Evolutionary conservation across 2,797 vertebrate species (phyloP).

Genomic region (Enteromius thamalakanensis): DNA sequence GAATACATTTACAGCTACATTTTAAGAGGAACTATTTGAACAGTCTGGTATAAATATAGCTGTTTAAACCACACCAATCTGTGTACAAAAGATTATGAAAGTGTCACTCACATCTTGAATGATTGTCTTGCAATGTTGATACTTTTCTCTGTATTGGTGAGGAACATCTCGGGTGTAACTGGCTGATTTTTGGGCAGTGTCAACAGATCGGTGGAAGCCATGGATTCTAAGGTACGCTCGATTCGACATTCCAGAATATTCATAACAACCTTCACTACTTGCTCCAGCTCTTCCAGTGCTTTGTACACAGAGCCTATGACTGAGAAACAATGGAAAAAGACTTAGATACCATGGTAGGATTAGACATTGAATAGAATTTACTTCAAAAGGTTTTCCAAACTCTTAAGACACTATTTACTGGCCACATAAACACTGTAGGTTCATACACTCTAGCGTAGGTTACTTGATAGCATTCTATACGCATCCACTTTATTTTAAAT

Average conservation of each 20-base stretch:
- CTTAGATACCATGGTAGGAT: background rate
- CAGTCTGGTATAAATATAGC: background rate
- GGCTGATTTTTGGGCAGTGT: conserved; percentile 76
- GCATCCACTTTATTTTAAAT: background rate
- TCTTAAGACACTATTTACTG: background rate
- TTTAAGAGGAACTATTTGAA: background rate
- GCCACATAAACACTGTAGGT: background rate
- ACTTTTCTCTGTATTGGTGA: conserved; percentile 70
- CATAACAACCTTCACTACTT: conserved; percentile 66
- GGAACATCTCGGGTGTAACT: conserved; percentile 70
- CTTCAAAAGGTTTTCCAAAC: background rate
- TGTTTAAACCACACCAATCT: background rate
- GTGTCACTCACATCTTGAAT: conserved; percentile 70
- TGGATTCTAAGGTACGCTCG: conserved; percentile 72
- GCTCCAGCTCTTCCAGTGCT: conserved; percentile 73
- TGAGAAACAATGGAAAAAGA: conserved; percentile 57
- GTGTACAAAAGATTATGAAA: background rate
- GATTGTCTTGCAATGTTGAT: conserved; percentile 64
- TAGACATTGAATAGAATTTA: background rate
- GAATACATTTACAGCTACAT: background rate
- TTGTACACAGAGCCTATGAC: conserved; percentile 73
- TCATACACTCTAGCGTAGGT: background rate
- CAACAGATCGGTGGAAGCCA: conserved; percentile 74
- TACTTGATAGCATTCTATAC: background rate
- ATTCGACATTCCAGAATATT: conserved; percentile 84